These are phyloP conservation scores for Brachionus asplanchnoidis DNA, from an alignment of 1,140 invertebrate genomes.

Conservation along the genomic window DNA sequence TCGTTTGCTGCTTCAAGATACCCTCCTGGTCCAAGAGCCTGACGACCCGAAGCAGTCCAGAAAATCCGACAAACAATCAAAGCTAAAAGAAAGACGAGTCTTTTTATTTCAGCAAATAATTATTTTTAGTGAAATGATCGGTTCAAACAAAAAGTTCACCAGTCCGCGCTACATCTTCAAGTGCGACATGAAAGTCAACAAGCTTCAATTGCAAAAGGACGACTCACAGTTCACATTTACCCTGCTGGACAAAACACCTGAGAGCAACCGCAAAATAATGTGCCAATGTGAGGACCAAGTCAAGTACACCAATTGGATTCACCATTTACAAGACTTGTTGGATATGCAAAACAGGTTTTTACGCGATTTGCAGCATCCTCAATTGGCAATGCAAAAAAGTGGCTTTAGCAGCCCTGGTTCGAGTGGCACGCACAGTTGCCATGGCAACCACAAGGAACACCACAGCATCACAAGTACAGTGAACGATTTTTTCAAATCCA, in stretches of 20 bases:
- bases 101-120: slow-evolving; percentile 98
- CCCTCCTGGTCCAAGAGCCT: slow-evolving; percentile 69
- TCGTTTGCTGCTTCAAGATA: slow-evolving; percentile 83
- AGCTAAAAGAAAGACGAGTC: slow-evolving; percentile 80
- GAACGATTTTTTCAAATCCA: slow-evolving; percentile 37
- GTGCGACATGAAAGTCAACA: slow-evolving; percentile 94
- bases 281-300: slow-evolving; percentile 21
- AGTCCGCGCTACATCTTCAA: slow-evolving; percentile 93
- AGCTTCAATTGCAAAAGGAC: slow-evolving; percentile 72
- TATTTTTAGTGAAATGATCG: slow-evolving; percentile 89
- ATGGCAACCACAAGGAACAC: slow-evolving; percentile 32
- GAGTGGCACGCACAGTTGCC: slow-evolving; percentile 44
- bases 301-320: slow-evolving; percentile 37
- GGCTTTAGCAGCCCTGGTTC: slow-evolving; percentile 42
- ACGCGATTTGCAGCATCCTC: slow-evolving; percentile 59
- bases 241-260: slow-evolving; percentile 65
- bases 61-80: slow-evolving; percentile 51
- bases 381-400: slow-evolving; percentile 48
- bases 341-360: slow-evolving; percentile 54
- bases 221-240: slow-evolving; percentile 68
- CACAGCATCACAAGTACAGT: slow-evolving; percentile 30
- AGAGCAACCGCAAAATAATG: slow-evolving; percentile 8
- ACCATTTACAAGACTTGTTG: slow-evolving; percentile 7
- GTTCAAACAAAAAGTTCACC: slow-evolving; percentile 75
- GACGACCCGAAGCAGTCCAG: slow-evolving; percentile 41